phyloP scores from a whole-genome alignment of 1,140 invertebrate species.

The Leptinotarsa defecta region DNA sequence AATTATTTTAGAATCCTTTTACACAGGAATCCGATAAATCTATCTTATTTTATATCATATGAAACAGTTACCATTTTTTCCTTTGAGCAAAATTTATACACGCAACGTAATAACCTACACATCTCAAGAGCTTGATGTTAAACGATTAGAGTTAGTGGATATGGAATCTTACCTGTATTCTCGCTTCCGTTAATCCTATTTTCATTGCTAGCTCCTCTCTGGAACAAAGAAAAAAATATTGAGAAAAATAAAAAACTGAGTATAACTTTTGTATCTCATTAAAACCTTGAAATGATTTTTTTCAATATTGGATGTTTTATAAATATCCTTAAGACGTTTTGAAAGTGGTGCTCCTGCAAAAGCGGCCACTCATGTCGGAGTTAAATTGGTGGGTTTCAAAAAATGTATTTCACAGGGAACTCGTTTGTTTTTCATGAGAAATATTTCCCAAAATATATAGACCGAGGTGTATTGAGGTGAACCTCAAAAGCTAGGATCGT shows the following conservation, averaged over 20 bases:
- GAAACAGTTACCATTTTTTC: conserved; percentile 15
- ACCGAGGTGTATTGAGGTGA: too few relatives aligned
- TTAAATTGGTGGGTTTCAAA: too few relatives aligned
- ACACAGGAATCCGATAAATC: conserved; percentile 20
- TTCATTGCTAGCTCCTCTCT: conserved; percentile 98
- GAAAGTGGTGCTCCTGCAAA: too few relatives aligned
- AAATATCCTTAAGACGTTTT: too few relatives aligned
- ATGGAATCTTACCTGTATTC: conserved; percentile 85
- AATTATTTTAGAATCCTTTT: conserved; percentile 21
- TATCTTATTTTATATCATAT: conserved; percentile 21
- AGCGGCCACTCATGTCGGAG: too few relatives aligned
- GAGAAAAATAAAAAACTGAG: not conserved
- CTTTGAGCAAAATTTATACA: not conserved
- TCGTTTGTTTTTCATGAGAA: too few relatives aligned
- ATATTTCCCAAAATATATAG: too few relatives aligned
- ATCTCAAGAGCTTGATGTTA: not conserved
- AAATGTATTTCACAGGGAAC: too few relatives aligned
- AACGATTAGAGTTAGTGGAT: not conserved
- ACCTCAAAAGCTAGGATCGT: too few relatives aligned
- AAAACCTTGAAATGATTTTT: too few relatives aligned
- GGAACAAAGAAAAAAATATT: conserved; percentile 61
- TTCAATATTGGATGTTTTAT: too few relatives aligned
- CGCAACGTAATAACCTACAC: not conserved
- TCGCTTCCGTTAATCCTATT: conserved; percentile 94
- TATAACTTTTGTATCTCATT: too few relatives aligned